A percentile compares a stretch with the other conserved stretches of the same genome.
phyloP scores from a whole-genome alignment of 2,888 invertebrate species.

The Suillia variegata region DNA sequence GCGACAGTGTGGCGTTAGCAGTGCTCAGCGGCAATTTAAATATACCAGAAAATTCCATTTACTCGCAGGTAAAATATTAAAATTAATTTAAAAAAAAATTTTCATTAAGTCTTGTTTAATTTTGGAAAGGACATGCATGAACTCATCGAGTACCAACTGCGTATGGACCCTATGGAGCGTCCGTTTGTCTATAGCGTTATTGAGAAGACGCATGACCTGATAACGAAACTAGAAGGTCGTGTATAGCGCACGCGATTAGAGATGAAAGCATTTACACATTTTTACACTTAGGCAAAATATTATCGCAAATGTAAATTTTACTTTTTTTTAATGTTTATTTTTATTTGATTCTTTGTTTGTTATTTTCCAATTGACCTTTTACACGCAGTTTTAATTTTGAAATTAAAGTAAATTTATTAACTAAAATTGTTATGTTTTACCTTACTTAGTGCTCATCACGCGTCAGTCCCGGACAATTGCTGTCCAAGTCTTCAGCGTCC shows the following conservation, averaged over 20 bases:
- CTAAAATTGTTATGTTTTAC: neutral
- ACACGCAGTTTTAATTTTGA: constrained; percentile 9
- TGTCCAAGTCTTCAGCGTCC: constrained; percentile 66
- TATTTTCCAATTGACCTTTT: too few relatives aligned
- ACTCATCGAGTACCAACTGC: constrained; percentile 72
- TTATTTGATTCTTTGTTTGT: neutral
- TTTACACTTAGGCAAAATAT: constrained; percentile 17
- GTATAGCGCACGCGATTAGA: constrained; percentile 36
- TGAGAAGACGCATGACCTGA: constrained; percentile 66
- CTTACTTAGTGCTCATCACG: constrained; percentile 66
- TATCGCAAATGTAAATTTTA: neutral
- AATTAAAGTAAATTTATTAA: constrained; percentile 5
- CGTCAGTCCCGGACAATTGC: constrained; percentile 71
- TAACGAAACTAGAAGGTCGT: constrained; percentile 66
- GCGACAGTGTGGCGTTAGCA: constrained; percentile 86
- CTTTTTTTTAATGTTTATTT: neutral
- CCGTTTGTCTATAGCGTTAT: constrained; percentile 78
- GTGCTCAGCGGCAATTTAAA: constrained; percentile 76
- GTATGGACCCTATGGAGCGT: constrained; percentile 76
- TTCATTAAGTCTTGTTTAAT: constrained; percentile 46
- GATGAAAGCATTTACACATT: too few relatives aligned
- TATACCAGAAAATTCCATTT: constrained; percentile 73
- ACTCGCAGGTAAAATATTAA: constrained; percentile 60
- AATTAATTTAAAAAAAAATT: constrained; percentile 33
- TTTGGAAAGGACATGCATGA: constrained; percentile 73